Conservation (phyloP, 2,797 vertebrate genomes). For the Leptatherina wallacei region DNA sequence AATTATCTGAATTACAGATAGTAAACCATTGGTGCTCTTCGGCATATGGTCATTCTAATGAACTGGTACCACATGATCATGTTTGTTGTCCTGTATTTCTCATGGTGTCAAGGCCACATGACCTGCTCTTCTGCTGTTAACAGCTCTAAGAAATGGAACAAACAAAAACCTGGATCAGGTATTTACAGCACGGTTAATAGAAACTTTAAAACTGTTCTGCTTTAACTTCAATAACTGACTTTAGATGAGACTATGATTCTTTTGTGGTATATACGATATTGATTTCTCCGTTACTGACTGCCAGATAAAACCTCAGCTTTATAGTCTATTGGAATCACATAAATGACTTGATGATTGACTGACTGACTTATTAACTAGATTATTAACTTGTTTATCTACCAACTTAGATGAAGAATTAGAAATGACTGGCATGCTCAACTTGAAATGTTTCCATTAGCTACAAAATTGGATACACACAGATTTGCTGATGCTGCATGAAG, state of each 20-base stretch:
- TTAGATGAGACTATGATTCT: background rate
- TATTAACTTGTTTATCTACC: slow-evolving; percentile 45
- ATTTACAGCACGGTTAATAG: fast-evolving
- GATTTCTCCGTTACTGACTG: background rate
- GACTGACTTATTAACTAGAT: slow-evolving; percentile 32
- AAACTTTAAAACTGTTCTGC: background rate
- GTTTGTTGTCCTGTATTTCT: background rate
- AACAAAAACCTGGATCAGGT: background rate
- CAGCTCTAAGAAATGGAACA: background rate
- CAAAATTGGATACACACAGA: slow-evolving; percentile 8
- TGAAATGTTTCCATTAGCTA: slow-evolving; percentile 30
- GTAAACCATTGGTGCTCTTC: no score
- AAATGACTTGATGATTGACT: slow-evolving; percentile 26
- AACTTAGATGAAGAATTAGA: slow-evolving; percentile 25
- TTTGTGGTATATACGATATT: background rate
- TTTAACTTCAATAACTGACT: background rate
- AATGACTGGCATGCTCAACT: slow-evolving; percentile 17
- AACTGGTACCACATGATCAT: background rate
- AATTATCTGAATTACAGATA: no score
- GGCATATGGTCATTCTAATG: no score
- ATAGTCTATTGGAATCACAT: background rate
- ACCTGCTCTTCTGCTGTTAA: no score
- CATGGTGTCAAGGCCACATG: no score
- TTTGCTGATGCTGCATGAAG: slow-evolving; percentile 27
- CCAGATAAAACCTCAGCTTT: background rate